Percentiles rank a stretch among this genome's conserved stretches.
phyloP scores from a whole-genome alignment of 2,797 vertebrate genomes.

The Sibirionetta formosa region DNA sequence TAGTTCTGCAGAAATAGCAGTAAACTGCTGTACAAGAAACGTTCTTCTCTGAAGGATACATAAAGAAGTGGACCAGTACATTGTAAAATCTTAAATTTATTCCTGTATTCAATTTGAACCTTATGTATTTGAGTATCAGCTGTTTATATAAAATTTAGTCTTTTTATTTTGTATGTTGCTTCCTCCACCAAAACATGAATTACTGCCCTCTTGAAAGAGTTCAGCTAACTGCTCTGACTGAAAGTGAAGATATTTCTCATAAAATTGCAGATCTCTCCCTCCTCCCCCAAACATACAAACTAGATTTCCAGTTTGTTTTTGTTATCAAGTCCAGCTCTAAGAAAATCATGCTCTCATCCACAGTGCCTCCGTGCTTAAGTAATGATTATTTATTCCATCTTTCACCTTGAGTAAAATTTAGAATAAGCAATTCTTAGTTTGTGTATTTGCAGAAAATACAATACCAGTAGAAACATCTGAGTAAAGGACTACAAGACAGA shows the following conservation, averaged over 20 bases:
- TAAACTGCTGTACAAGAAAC: background rate
- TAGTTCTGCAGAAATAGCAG: background rate
- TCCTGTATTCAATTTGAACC: background rate
- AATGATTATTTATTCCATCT: background rate
- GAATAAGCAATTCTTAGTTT: background rate
- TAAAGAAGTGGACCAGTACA: background rate
- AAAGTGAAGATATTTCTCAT: background rate
- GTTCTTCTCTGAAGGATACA: background rate
- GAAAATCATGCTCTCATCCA: background rate
- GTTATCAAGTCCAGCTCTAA: background rate
- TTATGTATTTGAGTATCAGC: background rate
- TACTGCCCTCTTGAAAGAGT: background rate
- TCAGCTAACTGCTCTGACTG: background rate
- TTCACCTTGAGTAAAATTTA: background rate
- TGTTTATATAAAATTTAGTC: background rate
- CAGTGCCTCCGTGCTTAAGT: background rate
- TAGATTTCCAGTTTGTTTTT: background rate
- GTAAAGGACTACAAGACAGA: background rate
- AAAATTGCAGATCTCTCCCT: background rate
- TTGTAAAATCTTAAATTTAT: background rate
- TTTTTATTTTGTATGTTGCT: accelerated
- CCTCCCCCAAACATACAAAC: background rate
- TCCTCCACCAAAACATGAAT: background rate
- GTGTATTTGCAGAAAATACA: background rate
- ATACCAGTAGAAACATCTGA: background rate